A percentile compares a stretch with the other conserved stretches of the same genome.
These are phyloP conservation scores for Labeo catla DNA, from an alignment of 2,113 vertebrate species.

Conservation along the genomic window DNA sequence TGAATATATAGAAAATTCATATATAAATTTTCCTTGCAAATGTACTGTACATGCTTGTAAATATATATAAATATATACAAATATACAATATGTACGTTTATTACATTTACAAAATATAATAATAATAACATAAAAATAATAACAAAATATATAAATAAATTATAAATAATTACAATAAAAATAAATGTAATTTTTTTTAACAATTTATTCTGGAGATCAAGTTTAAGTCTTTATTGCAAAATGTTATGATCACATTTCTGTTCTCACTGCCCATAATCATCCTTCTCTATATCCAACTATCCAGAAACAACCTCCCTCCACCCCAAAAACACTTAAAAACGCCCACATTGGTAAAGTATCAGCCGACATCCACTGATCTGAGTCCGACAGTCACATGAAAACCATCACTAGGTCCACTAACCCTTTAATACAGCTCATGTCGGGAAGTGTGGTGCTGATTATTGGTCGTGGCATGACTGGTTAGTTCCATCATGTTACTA, in stretches of 20 bases:
- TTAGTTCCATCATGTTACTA: constrained; percentile 34
- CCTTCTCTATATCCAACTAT: neutral
- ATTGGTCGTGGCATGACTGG: neutral
- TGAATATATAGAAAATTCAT: too few relatives aligned
- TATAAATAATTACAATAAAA: too few relatives aligned
- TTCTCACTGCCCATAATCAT: neutral
- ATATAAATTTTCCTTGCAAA: too few relatives aligned
- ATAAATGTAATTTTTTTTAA: too few relatives aligned
- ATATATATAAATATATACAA: too few relatives aligned
- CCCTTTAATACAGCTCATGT: constrained; percentile 10
- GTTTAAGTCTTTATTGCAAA: too few relatives aligned
- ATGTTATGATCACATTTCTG: neutral
- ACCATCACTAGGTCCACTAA: neutral
- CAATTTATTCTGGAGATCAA: too few relatives aligned
- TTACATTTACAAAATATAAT: too few relatives aligned
- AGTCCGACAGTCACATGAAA: neutral
- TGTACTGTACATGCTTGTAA: too few relatives aligned
- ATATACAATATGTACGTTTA: too few relatives aligned
- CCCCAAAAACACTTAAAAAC: neutral
- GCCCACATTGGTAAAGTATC: neutral
- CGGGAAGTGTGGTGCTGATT: neutral
- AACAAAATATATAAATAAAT: too few relatives aligned
- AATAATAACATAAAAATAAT: too few relatives aligned
- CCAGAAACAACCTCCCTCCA: neutral
- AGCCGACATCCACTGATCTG: neutral